Evolutionary conservation across 1,140 invertebrate genomes (phyloP).

Genomic region (Camponotus pennsylvanicus): DNA sequence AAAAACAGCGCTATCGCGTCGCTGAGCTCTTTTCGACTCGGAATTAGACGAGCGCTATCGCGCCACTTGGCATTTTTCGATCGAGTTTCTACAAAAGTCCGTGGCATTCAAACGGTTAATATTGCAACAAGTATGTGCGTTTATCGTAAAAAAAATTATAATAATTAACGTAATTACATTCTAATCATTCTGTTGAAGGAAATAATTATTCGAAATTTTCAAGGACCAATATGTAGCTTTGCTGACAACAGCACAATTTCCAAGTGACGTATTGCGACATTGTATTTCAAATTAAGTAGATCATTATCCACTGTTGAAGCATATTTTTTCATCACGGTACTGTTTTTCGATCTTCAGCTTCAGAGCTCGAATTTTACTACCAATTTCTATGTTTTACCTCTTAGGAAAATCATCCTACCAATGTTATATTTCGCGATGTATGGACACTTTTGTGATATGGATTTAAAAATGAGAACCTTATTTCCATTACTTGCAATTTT

Average conservation of each 20-base stretch:
- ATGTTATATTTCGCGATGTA: too few species aligned
- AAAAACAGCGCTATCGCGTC: too few species aligned
- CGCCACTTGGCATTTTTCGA: too few species aligned
- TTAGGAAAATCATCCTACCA: too few species aligned
- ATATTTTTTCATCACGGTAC: neutral
- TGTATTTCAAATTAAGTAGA: neutral
- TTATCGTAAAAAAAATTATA: constrained; percentile 9
- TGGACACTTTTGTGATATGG: too few species aligned
- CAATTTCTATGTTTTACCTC: too few species aligned
- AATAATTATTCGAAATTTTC: neutral
- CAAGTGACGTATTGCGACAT: neutral
- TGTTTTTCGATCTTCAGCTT: neutral
- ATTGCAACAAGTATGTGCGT: neutral
- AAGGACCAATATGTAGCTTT: neutral
- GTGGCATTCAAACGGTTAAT: neutral
- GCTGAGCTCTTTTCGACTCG: too few species aligned
- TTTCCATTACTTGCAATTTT: too few species aligned
- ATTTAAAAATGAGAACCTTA: too few species aligned
- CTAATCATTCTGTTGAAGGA: neutral
- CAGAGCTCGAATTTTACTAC: too few species aligned
- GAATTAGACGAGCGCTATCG: too few species aligned
- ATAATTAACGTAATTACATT: neutral
- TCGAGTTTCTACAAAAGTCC: too few species aligned
- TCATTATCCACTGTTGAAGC: neutral
- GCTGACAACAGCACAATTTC: neutral